Conservation (phyloP, 2,113 vertebrate species). For the Amphiprion percula region DNA sequence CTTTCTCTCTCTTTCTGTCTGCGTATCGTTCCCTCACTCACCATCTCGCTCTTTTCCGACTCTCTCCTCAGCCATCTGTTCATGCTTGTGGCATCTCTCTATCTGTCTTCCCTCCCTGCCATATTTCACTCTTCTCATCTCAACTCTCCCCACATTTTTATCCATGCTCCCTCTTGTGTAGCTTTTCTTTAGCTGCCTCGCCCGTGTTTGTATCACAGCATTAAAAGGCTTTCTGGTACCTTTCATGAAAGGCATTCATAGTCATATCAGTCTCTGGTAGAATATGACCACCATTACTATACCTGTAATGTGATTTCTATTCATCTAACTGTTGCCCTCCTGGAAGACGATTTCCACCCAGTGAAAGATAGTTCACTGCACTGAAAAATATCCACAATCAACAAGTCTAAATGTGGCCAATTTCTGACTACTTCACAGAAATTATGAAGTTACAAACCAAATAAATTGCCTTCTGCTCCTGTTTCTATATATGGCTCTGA, state of each 20-base stretch:
- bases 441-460: too few species aligned
- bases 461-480: too few species aligned
- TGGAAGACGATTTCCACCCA: background rate
- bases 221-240: conserved; percentile 22
- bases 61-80: conserved; percentile 74
- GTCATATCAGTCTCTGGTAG: background rate
- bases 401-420: too few species aligned
- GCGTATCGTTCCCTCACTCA: conserved; percentile 17
- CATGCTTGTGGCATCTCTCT: conserved; percentile 71
- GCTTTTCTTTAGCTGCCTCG: conserved; percentile 20
- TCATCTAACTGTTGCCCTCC: too few species aligned
- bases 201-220: conserved; percentile 20
- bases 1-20: conserved; percentile 16
- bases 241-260: background rate
- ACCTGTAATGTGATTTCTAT: conserved; percentile 1
- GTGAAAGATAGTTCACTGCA: background rate
- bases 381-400: too few species aligned
- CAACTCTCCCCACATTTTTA: conserved; percentile 31
- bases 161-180: conserved; percentile 16
- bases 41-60: conserved; percentile 42
- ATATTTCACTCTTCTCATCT: conserved; percentile 59
- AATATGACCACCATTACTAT: conserved; percentile 3
- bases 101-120: conserved; percentile 51
- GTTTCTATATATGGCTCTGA: too few species aligned
- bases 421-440: too few species aligned